phyloP scores from a whole-genome alignment of 2,888 invertebrate genomes.

The Macrosoma leucophasiata region DNA sequence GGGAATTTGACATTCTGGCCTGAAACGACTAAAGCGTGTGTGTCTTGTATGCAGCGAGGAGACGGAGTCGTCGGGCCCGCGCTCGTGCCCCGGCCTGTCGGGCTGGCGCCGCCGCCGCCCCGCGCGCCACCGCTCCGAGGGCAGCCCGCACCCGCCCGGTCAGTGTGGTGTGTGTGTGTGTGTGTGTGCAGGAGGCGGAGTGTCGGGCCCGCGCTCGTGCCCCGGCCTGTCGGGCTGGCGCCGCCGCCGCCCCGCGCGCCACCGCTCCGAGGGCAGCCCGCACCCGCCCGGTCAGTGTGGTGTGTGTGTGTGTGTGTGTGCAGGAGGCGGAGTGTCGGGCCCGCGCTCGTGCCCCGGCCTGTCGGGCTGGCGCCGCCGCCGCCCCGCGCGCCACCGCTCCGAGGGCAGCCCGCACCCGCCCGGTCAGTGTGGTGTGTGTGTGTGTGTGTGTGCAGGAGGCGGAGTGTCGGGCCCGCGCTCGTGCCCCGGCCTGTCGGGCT shows the following conservation, averaged over 20 bases:
- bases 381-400: slow-evolving; percentile 47
- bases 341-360: slow-evolving; percentile 64
- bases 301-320: slow-evolving; percentile 29
- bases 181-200: slow-evolving; percentile 51
- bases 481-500: slow-evolving; percentile 57
- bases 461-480: slow-evolving; percentile 61
- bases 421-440: slow-evolving; percentile 12
- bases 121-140: slow-evolving; percentile 48
- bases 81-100: slow-evolving; percentile 59
- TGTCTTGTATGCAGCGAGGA: slow-evolving; percentile 45
- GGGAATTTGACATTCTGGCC: no score
- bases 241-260: slow-evolving; percentile 50
- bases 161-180: no score
- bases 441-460: slow-evolving; percentile 45
- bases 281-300: slow-evolving; percentile 32
- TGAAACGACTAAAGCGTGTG: not conserved
- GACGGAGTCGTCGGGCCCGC: slow-evolving; percentile 57
- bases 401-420: slow-evolving; percentile 45
- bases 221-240: slow-evolving; percentile 60
- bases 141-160: slow-evolving; percentile 38
- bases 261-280: slow-evolving; percentile 49
- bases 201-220: slow-evolving; percentile 60
- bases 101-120: slow-evolving; percentile 61
- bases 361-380: slow-evolving; percentile 57
- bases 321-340: slow-evolving; percentile 57